Conservation (phyloP, 2,113 vertebrate genomes). For the Lophura nycthemera region DNA sequence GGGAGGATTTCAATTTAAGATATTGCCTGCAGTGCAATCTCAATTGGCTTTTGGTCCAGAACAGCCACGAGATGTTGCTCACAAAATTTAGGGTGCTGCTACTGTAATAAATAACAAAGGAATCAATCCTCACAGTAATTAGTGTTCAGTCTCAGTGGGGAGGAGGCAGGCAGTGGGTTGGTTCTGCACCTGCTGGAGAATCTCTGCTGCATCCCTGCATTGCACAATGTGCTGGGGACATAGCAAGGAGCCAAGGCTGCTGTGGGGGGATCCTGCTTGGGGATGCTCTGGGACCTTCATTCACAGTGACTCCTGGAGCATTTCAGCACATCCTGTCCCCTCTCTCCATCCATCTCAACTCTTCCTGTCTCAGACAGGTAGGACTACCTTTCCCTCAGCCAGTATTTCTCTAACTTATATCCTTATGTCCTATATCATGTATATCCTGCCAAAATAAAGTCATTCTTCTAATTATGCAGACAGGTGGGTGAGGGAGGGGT, state of each 20-base stretch:
- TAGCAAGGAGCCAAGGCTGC: background rate
- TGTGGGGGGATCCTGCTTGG: background rate
- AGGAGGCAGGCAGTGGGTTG: background rate
- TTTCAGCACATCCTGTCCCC: background rate
- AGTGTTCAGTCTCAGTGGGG: background rate
- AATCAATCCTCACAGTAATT: accelerated
- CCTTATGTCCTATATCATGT: background rate
- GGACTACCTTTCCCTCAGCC: background rate
- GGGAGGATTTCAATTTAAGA: accelerated
- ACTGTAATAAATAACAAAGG: background rate
- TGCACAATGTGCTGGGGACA: accelerated
- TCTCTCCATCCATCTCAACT: accelerated
- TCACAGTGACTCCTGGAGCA: background rate
- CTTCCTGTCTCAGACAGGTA: accelerated
- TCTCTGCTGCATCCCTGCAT: accelerated
- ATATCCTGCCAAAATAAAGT: background rate
- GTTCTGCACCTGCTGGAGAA: background rate
- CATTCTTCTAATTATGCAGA: accelerated
- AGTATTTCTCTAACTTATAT: background rate
- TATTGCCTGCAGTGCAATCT: accelerated
- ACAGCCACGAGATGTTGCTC: accelerated
- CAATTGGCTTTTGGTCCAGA: accelerated
- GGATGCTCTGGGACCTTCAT: background rate
- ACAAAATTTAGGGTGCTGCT: accelerated
- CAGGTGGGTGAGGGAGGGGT: background rate